Evolutionary conservation across 2,113 vertebrate species (phyloP), one percentile per base, ranked within the genome.

Genomic region (Apaloderma vittatum): DNA sequence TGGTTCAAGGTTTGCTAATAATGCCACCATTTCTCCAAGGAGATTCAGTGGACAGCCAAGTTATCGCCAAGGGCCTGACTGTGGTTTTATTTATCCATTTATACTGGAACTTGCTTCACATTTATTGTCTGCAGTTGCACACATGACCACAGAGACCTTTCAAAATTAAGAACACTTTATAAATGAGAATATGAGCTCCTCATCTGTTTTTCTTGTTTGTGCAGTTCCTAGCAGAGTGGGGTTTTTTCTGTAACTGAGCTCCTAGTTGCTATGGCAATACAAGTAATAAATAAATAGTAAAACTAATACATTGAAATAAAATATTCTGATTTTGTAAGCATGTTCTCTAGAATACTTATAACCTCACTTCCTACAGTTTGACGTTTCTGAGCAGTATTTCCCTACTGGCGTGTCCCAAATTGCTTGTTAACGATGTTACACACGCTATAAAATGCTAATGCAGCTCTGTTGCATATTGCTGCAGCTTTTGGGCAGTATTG

Each of bases 271-370:
- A 97, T 95, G 92, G 86, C 86, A 96, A 96, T 95, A n/a, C 34
- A 92, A 88, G 68, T 63, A 95, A 94, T 93, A 97, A 96, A 96
- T 96, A 95, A 95, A 93, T 65, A 94, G 89, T 81, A 87, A 96
- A 95, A 96, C 81, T 61, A 74, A 96, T 81, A 77, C 52, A 72
- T 63, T 52, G 61, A 26, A 84, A 93, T 86, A 83, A 92, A 93
- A 75, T 94, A 88, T 55, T 80, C 37, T 45, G 43, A 83, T 92
- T 93, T 80, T 75, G 29, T 65, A 57, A 92, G 27, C 61, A 21
- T 18, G 21, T 48, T 84, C n/a, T 57, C 82, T 48, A 36, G 34
- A 67, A 48, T 48, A 81, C 45, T 15, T 55, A 66, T 30, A 92
- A 65, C 4, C 71, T 21, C 21, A 21, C 48, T 90, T 88, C 34